Base-by-base conservation (phyloP, 2,888 invertebrate species). In the Corythucha ciliata region DNA sequence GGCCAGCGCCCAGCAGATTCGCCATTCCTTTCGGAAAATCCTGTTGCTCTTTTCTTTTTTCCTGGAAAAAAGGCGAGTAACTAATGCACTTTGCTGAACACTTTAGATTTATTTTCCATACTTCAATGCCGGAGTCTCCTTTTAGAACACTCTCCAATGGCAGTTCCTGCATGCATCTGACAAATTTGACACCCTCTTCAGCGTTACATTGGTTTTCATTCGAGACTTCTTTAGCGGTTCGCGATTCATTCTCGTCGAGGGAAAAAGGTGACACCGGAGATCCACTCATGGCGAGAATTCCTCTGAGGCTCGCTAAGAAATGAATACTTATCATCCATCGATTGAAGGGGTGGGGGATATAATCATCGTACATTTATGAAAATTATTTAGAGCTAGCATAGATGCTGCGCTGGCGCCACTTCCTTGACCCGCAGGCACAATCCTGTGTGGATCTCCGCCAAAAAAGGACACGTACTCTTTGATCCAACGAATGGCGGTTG, bases 351-450 rank as follows among this genome's bases (percentile, higher is more conserved):
- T 12, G 8, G 10, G 29, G 29, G 29, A 29, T 29, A 10, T 29
- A 8, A n/a, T 10, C n/a, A n/a, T 8, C n/a, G 10, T 29, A n/a
- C n/a, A 29, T 37, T 36, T 36, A 36, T 7, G 36, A 14, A n/a
- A 10, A 36, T 7, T 36, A 36, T 36, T 1, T 65, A 82, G 67
- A 0, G 80, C 74, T 16, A 86, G 64, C 53, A 83, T 73, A 25
- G 82, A 74, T 2, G 84, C 85, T 48, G 80, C 78, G 57, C 81
- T 80, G 1, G 81, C 85, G 0, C 86, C 87, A 0, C 81, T 80
- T 2, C 83, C 85, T 63, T 86, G 86, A 0, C 86, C 86, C 70
- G 83, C 79, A 1, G 81, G 75, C 25, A 79, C 75, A n/a, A 86
- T 74, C 58, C 77, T 75, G 20, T 76, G 73, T 0, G 81, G 78